Evolutionary conservation across 2,797 vertebrate species (phyloP), one percentile per base, ranked within the genome.

Genomic region (Micromesistius poutassou): DNA sequence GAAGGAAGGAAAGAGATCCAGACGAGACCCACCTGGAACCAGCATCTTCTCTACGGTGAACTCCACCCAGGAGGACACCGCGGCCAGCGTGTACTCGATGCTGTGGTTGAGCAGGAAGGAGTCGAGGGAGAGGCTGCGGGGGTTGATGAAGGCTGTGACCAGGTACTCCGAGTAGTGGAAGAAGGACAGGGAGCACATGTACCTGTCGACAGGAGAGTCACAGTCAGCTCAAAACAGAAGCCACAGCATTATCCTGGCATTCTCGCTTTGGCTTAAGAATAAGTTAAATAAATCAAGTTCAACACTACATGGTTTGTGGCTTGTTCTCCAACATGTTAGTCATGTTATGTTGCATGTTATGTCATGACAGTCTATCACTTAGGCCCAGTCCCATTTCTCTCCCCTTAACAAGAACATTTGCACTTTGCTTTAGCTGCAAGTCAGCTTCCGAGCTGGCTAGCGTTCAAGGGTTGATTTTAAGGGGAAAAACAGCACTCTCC

Each of bases 101-200:
- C 97, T 99, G 93, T 99, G 98, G 89, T 99, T 99, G 84, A 99
- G 95, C 40, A 99, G 95, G 86, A 98, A 99, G 0, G 98, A 99
- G 86, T 99, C 97, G 87, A 99, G 89, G 0, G 97, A 97, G 74
- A 99, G 93, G 84, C 96, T 98, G 80, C 92, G 96, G 0, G 97
- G 98, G 87, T 99, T 99, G 86, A 98, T 99, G 87, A 98, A 88
- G 50, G 98, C 96, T 0, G 97, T 99, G 84, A 99, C 96, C 88
- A 99, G 90, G 89, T 98, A 99, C 85, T 99, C 98, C 0, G 97
- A 97, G 89, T 97, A 99, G 87, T 99, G 98, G 92, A 99, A 99
- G n/a, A 98, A 93, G 0, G 97, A 95, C 76, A 99, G 91, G 0
- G 97, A 99, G 82, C 97, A 98, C 95, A 99, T 93, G 78, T 99